Evolutionary conservation across 2,113 vertebrate genomes (phyloP).

Genomic region (Cardinalis cardinalis): DNA sequence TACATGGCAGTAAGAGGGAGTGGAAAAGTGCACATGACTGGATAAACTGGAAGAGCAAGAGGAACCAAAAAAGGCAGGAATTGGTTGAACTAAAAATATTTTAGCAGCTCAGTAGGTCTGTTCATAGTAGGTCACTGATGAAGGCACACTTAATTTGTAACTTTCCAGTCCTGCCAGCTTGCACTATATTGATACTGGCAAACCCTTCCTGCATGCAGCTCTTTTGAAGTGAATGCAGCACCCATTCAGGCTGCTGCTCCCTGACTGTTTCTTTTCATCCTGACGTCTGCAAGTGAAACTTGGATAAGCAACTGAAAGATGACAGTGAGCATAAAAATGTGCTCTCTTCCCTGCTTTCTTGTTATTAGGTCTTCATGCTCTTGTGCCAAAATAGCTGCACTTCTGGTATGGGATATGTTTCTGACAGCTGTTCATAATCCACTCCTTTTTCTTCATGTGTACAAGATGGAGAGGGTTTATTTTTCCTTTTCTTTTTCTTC

Average conservation of each 20-base stretch:
- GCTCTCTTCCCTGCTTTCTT: background rate
- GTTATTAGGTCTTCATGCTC: background rate
- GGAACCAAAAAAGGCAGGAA: conserved; percentile 38
- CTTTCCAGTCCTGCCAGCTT: conserved; percentile 43
- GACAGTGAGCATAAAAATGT: background rate
- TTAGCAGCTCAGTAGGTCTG: background rate
- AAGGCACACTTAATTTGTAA: conserved; percentile 39
- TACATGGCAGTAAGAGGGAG: conserved; percentile 8
- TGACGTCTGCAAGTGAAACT: conserved; percentile 10
- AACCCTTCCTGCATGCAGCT: background rate
- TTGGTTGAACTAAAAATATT: conserved; percentile 24
- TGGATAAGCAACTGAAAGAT: conserved; percentile 27
- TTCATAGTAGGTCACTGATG: conserved; percentile 23
- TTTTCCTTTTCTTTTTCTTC: background rate
- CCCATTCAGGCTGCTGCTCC: background rate
- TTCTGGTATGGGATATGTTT: conserved; percentile 24
- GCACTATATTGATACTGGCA: background rate
- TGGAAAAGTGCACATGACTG: background rate
- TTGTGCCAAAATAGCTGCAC: conserved; percentile 17
- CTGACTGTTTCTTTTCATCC: conserved; percentile 12
- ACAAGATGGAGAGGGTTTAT: background rate
- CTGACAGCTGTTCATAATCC: conserved; percentile 27
- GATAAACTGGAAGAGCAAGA: conserved; percentile 41
- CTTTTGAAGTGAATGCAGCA: conserved; percentile 3
- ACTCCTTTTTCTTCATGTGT: background rate